Base-by-base conservation (phyloP, 2,888 invertebrate genomes). In the Plagodis dolabraria region DNA sequence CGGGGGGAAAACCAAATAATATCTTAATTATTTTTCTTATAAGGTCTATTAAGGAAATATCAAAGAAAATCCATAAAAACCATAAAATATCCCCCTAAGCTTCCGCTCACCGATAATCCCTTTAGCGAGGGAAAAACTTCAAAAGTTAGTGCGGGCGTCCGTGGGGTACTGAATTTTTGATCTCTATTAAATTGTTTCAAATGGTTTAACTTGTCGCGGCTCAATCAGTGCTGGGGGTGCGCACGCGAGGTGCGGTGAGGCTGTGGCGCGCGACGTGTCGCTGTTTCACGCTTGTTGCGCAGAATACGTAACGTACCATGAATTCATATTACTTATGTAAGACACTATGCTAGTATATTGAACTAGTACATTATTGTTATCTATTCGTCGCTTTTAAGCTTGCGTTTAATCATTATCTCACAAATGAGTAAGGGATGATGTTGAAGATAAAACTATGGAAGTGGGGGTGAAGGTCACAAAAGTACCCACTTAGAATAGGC, bases 111-210 rank as follows among this genome's bases (percentile, higher is more conserved):
- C 89, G 87, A 84, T 92, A 92, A 92, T 92, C 90, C 89, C 88
- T 88, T 92, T 92, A 91, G 86, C 83, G 87, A 84, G 92, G 91
- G 88, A 91, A 92, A 71, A 92, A 91, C 92, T 92, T 92, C 92
- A 92, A 92, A 92, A 92, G 92, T 92, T 92, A 89, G 92, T 90
- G 88, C 88, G 89, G 87, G 89, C 82, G 82, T 72, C 60, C 71
- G 83, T 85, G 84, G 89, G 91, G 88, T 80, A 74, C 81, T 80
- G 84, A 89, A 91, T 92, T 92, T 92, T 92, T 92, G 92, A 92
- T 92, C 92, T 92, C 91, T 92, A 92, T 92, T 92, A 92, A 92
- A 92, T 92, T 92, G 92, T 92, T 92, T 92, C 92, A 92, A 92
- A 92, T 92, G 85, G 92, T 92, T 92, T 92, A 92, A 92, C 92